phyloP scores from a whole-genome alignment of 2,888 invertebrate species.

The Volucella inflata region DNA sequence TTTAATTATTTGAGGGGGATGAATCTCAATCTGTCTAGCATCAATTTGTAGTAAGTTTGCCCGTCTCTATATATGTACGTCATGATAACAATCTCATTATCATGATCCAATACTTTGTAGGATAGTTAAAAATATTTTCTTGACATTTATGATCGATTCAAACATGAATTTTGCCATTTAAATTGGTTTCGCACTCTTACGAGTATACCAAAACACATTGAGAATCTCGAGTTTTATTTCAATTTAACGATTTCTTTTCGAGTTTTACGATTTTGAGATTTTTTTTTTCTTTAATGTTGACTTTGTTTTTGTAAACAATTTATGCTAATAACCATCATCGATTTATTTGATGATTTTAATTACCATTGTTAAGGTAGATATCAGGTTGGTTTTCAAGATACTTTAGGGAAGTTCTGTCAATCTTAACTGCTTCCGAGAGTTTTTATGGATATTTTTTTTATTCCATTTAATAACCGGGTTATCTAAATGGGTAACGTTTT shows the following conservation, averaged over 20 bases:
- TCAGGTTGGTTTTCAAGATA: not conserved
- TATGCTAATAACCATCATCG: constrained; percentile 14
- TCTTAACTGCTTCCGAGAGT: constrained; percentile 53
- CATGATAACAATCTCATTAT: not conserved
- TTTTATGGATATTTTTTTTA: constrained; percentile 32
- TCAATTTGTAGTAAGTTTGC: too few species aligned
- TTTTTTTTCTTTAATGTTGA: not conserved
- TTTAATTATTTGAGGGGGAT: too few species aligned
- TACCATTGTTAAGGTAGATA: constrained; percentile 2
- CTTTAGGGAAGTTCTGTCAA: not conserved
- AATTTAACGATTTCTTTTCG: not conserved
- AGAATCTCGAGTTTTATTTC: not conserved
- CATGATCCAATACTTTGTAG: not conserved
- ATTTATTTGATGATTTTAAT: constrained; percentile 14
- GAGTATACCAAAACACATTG: not conserved
- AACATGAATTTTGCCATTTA: constrained; percentile 8
- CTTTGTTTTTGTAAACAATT: not conserved
- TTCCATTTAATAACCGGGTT: constrained; percentile 30
- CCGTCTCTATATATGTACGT: not conserved
- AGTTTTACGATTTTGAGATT: constrained; percentile 19
- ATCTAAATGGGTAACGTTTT: constrained; percentile 43
- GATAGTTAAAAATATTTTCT: not conserved
- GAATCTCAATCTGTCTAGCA: too few species aligned
- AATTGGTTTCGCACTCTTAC: constrained; percentile 9
- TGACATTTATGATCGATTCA: constrained; percentile 29